A percentile compares a stretch with the other conserved stretches of the same genome.
These are phyloP conservation scores for Bos javanicus DNA, from an alignment of 2,113 vertebrate genomes.

Conservation along the genomic window DNA sequence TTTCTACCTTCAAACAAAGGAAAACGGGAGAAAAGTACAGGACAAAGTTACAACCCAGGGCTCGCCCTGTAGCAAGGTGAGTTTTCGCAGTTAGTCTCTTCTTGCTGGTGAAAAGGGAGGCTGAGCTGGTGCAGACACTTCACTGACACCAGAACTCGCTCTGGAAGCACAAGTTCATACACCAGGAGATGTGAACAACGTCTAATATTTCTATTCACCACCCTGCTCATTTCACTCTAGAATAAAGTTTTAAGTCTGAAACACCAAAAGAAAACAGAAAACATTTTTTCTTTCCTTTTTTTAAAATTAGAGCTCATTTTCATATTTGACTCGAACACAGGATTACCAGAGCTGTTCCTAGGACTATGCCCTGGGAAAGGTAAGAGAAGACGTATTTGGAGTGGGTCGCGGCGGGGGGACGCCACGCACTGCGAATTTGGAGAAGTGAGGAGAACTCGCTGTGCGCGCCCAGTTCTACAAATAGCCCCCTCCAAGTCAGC, in stretches of 20 bases:
- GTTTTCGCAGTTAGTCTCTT: background rate
- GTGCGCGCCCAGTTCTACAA: background rate
- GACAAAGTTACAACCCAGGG: background rate
- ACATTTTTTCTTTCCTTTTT: background rate
- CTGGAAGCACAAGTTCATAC: background rate
- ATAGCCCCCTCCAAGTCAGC: background rate
- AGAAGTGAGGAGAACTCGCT: background rate
- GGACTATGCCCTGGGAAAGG: background rate
- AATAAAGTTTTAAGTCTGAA: background rate
- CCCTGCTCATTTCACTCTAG: background rate
- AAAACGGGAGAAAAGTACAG: rapidly evolving
- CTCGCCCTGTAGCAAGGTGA: background rate
- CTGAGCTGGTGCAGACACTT: background rate
- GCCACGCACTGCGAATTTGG: no score
- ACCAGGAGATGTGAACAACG: background rate
- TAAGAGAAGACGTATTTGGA: background rate
- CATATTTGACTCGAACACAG: background rate
- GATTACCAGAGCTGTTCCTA: background rate
- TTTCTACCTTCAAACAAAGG: conserved; percentile 64
- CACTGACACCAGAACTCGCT: no score
- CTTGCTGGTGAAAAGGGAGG: background rate
- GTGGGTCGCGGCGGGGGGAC: background rate
- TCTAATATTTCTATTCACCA: background rate
- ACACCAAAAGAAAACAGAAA: background rate
- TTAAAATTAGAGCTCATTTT: background rate